phyloP scores from a whole-genome alignment of 2,113 vertebrate genomes.

The Anarrhichthys ocellatus region DNA sequence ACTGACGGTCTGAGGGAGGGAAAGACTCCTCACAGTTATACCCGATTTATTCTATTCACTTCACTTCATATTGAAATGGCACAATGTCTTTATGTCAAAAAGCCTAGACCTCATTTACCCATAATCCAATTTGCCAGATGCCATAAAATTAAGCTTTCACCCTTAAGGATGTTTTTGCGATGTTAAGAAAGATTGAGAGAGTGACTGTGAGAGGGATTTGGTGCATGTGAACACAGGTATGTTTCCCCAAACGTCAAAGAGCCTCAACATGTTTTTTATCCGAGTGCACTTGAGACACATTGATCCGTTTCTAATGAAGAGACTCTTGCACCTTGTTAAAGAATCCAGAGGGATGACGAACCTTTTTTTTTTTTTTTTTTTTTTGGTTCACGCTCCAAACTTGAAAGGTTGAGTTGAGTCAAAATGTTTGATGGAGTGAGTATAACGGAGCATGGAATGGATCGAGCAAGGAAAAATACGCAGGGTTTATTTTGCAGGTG shows the following conservation, averaged over 20 bases:
- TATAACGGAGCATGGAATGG: background rate
- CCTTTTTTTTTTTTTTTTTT: background rate
- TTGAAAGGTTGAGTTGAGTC: slow-evolving; percentile 22
- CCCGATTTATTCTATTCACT: slow-evolving; percentile 70
- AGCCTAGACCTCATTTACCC: slow-evolving; percentile 37
- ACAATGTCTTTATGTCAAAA: slow-evolving; percentile 46
- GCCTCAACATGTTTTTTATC: slow-evolving; percentile 32
- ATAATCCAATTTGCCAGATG: slow-evolving; percentile 44
- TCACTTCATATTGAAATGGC: slow-evolving; percentile 52
- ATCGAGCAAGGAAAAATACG: background rate
- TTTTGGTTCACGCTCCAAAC: background rate
- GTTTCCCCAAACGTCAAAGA: slow-evolving; percentile 40
- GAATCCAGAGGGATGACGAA: slow-evolving; percentile 26
- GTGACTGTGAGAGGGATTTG: background rate
- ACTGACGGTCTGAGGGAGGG: slow-evolving; percentile 22
- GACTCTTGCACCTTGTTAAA: slow-evolving; percentile 25
- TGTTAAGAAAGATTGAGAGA: slow-evolving; percentile 7
- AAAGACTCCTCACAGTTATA: slow-evolving; percentile 43
- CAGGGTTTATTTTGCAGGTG: background rate
- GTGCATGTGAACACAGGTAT: background rate
- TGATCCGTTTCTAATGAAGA: slow-evolving; percentile 51
- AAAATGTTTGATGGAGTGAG: slow-evolving; percentile 6
- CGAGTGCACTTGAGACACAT: slow-evolving; percentile 7
- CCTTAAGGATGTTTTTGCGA: slow-evolving; percentile 37
- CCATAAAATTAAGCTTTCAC: slow-evolving; percentile 4